Percentiles rank a stretch among this genome's conserved stretches.
Conservation (phyloP, 2,113 vertebrate species). For the Solenodon paradoxus region DNA sequence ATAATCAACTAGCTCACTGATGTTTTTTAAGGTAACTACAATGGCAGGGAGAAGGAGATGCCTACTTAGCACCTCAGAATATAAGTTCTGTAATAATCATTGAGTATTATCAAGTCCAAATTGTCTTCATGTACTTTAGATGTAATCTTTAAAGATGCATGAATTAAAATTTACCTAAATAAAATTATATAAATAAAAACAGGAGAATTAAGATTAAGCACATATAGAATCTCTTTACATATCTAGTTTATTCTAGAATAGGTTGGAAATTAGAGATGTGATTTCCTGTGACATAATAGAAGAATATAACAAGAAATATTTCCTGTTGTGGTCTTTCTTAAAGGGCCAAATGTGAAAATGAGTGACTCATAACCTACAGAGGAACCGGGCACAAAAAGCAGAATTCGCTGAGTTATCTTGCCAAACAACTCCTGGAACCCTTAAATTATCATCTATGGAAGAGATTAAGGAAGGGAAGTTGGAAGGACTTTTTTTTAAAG, state of each 20-base stretch:
- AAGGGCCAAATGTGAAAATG: not conserved
- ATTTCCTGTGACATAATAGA: not conserved
- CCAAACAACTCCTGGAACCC: not conserved
- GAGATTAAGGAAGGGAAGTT: not conserved
- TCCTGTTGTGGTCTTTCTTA: not conserved
- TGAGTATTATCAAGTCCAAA: not conserved
- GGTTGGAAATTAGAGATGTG: not conserved
- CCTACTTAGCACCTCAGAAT: not conserved
- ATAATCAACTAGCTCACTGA: not conserved
- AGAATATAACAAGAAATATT: not conserved
- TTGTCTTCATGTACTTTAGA: not conserved
- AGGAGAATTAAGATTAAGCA: not conserved
- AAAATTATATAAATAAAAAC: not conserved
- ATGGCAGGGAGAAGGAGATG: not conserved
- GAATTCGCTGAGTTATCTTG: not conserved
- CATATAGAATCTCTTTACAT: not conserved
- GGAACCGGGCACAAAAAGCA: not conserved
- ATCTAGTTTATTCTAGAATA: not conserved
- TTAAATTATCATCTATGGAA: not conserved
- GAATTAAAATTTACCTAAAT: constrained; percentile 1
- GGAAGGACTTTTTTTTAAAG: no score
- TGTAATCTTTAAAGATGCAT: not conserved
- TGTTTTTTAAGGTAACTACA: no score
- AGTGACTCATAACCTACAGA: not conserved
- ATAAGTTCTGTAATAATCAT: not conserved